phyloP scores from a whole-genome alignment of 1,140 invertebrate genomes.

The Ips nitidus region DNA sequence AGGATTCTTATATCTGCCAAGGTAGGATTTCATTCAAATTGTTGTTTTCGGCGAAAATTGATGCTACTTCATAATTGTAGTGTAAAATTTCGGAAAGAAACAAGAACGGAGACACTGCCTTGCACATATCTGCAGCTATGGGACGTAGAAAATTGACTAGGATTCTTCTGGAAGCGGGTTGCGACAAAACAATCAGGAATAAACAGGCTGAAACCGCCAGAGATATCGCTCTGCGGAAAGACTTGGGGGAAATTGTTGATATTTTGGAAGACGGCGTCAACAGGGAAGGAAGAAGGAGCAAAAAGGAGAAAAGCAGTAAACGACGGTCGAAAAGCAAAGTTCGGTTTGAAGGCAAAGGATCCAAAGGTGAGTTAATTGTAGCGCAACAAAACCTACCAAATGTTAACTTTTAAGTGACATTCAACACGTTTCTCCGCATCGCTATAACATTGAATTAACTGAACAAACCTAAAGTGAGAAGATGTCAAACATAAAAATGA shows the following conservation, averaged over 20 bases:
- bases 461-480: no score
- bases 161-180: slow-evolving; percentile 85
- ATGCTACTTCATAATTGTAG: slow-evolving; percentile 45
- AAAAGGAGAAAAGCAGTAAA: slow-evolving; percentile 50
- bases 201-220: slow-evolving; percentile 90
- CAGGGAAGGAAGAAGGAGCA: slow-evolving; percentile 54
- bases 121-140: slow-evolving; percentile 94
- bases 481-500: no score
- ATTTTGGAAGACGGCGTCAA: slow-evolving; percentile 50
- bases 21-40: slow-evolving; percentile 6
- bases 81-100: slow-evolving; percentile 88
- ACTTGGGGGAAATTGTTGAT: slow-evolving; percentile 53
- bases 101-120: slow-evolving; percentile 92
- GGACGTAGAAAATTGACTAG: slow-evolving; percentile 87
- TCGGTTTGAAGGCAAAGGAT: slow-evolving; percentile 50
- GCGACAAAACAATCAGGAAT: slow-evolving; percentile 77
- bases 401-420: no score
- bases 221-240: slow-evolving; percentile 88
- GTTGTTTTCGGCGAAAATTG: background rate
- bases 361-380: slow-evolving; percentile 28
- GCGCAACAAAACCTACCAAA: background rate
- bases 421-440: no score
- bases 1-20: slow-evolving; percentile 87
- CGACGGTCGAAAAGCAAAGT: slow-evolving; percentile 50
- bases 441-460: no score